Evolutionary conservation across 2,888 invertebrate species (phyloP).

Genomic region (Platerodrilus igneus): DNA sequence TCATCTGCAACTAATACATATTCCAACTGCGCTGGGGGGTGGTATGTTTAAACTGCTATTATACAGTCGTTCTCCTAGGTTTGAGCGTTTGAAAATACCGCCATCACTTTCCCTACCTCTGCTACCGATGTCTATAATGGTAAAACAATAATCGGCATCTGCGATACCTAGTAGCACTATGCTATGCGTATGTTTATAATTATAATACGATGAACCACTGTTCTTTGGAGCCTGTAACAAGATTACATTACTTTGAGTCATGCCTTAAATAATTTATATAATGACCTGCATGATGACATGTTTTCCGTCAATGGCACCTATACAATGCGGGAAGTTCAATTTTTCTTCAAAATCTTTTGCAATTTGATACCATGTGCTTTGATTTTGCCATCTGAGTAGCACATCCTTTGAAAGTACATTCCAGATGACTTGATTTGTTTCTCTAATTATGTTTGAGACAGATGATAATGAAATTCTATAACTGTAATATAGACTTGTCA

Average conservation of each 20-base stretch:
- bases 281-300: slow-evolving; percentile 5
- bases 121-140: slow-evolving; percentile 5
- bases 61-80: background rate
- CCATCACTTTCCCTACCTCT: slow-evolving; percentile 8
- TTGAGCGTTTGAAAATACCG: slow-evolving; percentile 5
- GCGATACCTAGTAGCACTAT: slow-evolving; percentile 4
- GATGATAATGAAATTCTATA: slow-evolving; percentile 2
- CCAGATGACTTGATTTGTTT: slow-evolving; percentile 3
- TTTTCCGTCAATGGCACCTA: slow-evolving; percentile 1
- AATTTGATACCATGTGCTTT: slow-evolving; percentile 1
- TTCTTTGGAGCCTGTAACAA: slow-evolving; percentile 7
- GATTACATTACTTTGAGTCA: background rate
- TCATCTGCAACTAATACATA: slow-evolving; percentile 10
- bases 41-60: slow-evolving; percentile 1
- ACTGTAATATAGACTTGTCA: slow-evolving; percentile 4
- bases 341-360: slow-evolving; percentile 6
- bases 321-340: slow-evolving; percentile 2
- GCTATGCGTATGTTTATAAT: slow-evolving; percentile 6
- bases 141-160: slow-evolving; percentile 8
- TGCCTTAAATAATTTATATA: background rate
- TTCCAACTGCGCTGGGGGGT: background rate
- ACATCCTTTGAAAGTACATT: background rate
- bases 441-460: slow-evolving; percentile 2
- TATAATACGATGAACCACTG: slow-evolving; percentile 3
- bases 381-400: background rate